Evolutionary conservation across 2,888 invertebrate species (phyloP).

Genomic region (Acanthoscelides obtectus): DNA sequence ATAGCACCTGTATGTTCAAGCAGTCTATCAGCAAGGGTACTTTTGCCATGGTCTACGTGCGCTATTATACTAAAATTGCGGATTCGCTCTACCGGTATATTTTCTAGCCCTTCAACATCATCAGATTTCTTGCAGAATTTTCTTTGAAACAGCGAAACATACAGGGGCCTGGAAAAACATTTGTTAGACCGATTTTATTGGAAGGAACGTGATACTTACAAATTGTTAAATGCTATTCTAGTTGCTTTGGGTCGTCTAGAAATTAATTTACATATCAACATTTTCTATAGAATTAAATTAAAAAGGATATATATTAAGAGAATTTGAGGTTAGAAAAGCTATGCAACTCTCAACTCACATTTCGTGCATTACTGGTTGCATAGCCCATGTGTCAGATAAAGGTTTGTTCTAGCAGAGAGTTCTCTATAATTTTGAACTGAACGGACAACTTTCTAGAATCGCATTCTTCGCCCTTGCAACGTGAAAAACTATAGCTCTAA

Average conservation of each 20-base stretch:
- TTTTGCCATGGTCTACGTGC: conserved; percentile 99
- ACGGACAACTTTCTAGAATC: too few relatives aligned
- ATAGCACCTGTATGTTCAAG: conserved; percentile 86
- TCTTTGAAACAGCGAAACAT: neutral
- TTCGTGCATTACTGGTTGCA: too few relatives aligned
- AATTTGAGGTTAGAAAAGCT: too few relatives aligned
- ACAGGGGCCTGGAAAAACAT: neutral
- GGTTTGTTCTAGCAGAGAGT: too few relatives aligned
- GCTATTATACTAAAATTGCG: conserved; percentile 97
- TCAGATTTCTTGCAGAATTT: neutral
- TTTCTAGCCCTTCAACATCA: conserved; percentile 23
- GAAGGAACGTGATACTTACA: neutral
- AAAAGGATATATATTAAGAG: too few relatives aligned
- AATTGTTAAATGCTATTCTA: neutral
- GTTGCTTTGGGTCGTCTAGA: neutral
- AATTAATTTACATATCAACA: neutral
- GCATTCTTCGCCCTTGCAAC: too few relatives aligned
- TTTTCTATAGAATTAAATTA: too few relatives aligned
- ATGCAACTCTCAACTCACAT: too few relatives aligned
- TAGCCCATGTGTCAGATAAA: too few relatives aligned
- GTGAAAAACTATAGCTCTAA: too few relatives aligned
- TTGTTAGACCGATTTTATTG: neutral
- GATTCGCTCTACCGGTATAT: conserved; percentile 55
- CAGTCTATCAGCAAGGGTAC: conserved; percentile 93
- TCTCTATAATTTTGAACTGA: too few relatives aligned